Base-by-base conservation (phyloP, 2,113 vertebrate genomes). In the Atlantisia rogersi region DNA sequence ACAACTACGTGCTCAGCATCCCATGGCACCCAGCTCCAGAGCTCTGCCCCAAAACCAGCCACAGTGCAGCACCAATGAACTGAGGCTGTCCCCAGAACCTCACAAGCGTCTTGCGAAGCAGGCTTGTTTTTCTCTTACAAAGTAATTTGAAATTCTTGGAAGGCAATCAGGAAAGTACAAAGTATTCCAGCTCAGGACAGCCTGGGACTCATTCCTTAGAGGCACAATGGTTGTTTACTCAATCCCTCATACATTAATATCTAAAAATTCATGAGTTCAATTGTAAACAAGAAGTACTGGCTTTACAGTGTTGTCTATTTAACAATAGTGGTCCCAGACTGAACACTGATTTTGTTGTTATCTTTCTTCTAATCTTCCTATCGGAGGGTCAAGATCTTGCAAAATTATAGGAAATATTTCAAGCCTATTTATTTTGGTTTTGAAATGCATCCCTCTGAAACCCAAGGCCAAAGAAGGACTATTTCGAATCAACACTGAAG, bases 101-200 rank as follows among this genome's bases (percentile, higher is more conserved):
- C 37, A 3, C 94, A 82, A 94, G 44, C 9, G 7, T 82, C 83
- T 91, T 0, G 3, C 64, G 86, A 92, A 96, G 88, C 88, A 29
- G 62, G n/a, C 84, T 95, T 97, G 95, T 97, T 97, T 97, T 97
- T 97, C 91, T 96, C 58, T 76, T 95, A 89, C 89, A 53, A 76
- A 97, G 92, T 92, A 91, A 95, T 95, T 96, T 85, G 92, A 97
- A 97, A 97, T 97, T 97, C 96, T 97, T 97, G 92, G 96, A 97
- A 97, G 94, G 95, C 96, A 96, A 94, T 96, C 92, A 93, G 94
- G 95, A 96, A 96, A 97, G 96, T 94, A 97, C 96, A 97, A 95
- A 97, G 88, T 97, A 97, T 97, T 97, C 96, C 96, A 96, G 83
- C 91, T 82, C 96, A 97, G 92, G 94, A 97, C 94, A 97, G 96